Percentiles rank a stretch among this genome's conserved stretches.
phyloP scores from a whole-genome alignment of 2,113 vertebrate genomes.

The Pithys albifrons region DNA sequence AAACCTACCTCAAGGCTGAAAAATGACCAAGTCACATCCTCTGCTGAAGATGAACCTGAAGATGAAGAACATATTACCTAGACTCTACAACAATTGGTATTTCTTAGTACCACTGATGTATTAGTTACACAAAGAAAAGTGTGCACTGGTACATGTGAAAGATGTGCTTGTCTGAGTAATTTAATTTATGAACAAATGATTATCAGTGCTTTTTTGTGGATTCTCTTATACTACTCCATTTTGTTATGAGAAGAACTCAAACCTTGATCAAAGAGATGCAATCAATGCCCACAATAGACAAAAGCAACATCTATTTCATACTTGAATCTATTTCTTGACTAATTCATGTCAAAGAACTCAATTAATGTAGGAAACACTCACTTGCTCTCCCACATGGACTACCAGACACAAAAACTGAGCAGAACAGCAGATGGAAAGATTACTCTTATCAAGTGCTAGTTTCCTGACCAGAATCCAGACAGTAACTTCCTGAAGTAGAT shows the following conservation, averaged over 20 bases:
- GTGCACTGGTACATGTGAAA: not conserved
- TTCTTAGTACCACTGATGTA: not conserved
- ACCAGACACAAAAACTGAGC: not conserved
- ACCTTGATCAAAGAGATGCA: not conserved
- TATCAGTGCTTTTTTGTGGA: not conserved
- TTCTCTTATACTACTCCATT: not conserved
- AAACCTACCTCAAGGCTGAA: not conserved
- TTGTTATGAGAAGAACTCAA: not conserved
- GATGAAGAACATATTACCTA: not conserved
- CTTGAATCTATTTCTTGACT: not conserved
- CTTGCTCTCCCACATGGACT: not conserved
- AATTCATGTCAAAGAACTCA: not conserved
- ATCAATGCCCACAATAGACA: not conserved
- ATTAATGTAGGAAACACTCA: not conserved
- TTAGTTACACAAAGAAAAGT: not conserved
- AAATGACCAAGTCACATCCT: not conserved
- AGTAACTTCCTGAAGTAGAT: not conserved
- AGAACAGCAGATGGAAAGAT: not conserved
- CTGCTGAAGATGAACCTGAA: not conserved
- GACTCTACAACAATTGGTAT: not conserved
- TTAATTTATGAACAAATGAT: not conserved
- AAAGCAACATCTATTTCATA: not conserved
- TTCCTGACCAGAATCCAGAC: not conserved
- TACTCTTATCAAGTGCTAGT: not conserved
- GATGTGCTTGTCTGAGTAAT: not conserved